Percentiles rank a stretch among this genome's conserved stretches.
These are phyloP conservation scores for Euleptes europaea DNA, from an alignment of 2,113 vertebrate genomes.

Conservation along the genomic window DNA sequence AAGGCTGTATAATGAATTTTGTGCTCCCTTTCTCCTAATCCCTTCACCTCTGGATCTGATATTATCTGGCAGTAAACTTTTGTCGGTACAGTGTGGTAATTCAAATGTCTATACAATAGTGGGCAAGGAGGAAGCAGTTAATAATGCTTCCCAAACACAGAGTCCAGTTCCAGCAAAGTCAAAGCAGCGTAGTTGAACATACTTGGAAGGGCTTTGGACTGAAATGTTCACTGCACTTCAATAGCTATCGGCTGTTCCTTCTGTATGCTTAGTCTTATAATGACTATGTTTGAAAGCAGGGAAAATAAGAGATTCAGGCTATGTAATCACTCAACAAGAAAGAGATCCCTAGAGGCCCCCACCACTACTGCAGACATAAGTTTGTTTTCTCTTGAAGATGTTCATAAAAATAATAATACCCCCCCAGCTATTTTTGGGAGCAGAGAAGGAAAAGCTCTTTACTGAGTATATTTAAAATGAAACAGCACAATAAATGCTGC, in stretches of 20 bases:
- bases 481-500: constrained; percentile 48
- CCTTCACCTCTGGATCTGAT: neutral
- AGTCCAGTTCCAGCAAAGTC: constrained; percentile 14
- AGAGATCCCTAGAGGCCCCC: constrained; percentile 43
- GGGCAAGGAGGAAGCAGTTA: neutral
- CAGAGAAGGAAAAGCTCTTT: constrained; percentile 25
- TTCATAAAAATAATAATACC: constrained; percentile 59
- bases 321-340: constrained; percentile 60
- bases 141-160: accelerated
- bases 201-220: constrained; percentile 21
- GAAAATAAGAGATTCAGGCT: constrained; percentile 61
- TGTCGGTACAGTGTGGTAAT: neutral
- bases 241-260: constrained; percentile 58
- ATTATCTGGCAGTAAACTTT: neutral
- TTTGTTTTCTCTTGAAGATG: constrained; percentile 59
- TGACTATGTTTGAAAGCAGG: constrained; percentile 62
- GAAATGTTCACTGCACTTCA: constrained; percentile 47
- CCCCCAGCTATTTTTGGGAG: neutral
- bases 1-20: neutral
- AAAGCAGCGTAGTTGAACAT: neutral
- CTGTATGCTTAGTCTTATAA: constrained; percentile 53
- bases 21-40: neutral
- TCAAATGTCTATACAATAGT: neutral
- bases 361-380: constrained; percentile 54
- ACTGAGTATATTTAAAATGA: constrained; percentile 52